Evolutionary conservation across 2,113 vertebrate genomes (phyloP).

Genomic region (Axis porcinus): DNA sequence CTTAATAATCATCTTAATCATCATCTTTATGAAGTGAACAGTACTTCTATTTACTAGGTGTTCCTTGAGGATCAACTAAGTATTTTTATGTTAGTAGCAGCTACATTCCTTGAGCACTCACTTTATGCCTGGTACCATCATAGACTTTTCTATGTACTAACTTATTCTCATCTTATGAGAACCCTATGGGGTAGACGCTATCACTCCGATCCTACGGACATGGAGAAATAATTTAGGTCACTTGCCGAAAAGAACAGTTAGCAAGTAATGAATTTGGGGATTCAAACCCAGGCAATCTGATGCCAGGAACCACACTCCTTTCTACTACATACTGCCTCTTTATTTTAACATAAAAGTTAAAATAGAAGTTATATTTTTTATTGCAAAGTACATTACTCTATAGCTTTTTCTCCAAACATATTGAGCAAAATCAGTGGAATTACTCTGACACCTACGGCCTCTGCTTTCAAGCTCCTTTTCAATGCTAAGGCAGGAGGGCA

Average conservation of each 20-base stretch:
- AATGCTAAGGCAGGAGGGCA: not conserved
- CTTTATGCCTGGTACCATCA: not conserved
- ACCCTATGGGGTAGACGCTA: not conserved
- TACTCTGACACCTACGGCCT: not conserved
- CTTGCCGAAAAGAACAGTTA: not conserved
- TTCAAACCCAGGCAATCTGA: not conserved
- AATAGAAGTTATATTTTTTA: not conserved
- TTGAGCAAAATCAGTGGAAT: not conserved
- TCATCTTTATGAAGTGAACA: not conserved
- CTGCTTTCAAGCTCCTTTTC: not conserved
- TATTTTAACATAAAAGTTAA: not conserved
- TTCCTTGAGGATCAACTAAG: not conserved
- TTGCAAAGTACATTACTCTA: not conserved
- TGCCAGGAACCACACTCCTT: not conserved
- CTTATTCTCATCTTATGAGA: not conserved
- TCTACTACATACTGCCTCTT: not conserved
- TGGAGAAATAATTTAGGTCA: not conserved
- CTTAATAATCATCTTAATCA: not conserved
- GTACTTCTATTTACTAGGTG: not conserved
- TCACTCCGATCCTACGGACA: not conserved
- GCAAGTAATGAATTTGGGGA: not conserved
- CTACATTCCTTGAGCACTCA: not conserved
- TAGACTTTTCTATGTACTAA: not conserved
- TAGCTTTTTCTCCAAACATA: not conserved
- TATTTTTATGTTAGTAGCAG: not conserved